These are phyloP conservation scores for Cinara cedri DNA, from an alignment of 2,888 invertebrate genomes.

Conservation along the genomic window DNA sequence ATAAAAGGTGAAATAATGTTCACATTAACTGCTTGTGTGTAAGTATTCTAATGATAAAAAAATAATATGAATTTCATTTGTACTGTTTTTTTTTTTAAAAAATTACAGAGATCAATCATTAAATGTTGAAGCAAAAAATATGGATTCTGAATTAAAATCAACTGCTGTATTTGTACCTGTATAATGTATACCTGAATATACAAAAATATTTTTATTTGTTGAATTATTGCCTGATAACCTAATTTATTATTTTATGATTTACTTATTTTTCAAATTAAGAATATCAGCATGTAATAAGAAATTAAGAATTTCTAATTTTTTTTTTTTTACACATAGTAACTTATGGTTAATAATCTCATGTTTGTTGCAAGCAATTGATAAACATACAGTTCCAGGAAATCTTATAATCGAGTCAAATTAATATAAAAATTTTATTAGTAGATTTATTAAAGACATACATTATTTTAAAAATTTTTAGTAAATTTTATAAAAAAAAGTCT, in stretches of 20 bases:
- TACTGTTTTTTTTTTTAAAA: not conserved
- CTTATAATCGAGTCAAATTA: too few relatives aligned
- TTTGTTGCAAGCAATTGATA: too few relatives aligned
- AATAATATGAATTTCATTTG: not conserved
- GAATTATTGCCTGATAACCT: not conserved
- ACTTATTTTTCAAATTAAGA: too few relatives aligned
- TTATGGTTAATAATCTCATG: too few relatives aligned
- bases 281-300: too few relatives aligned
- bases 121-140: constrained; percentile 25
- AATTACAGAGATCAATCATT: constrained; percentile 37
- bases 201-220: not conserved
- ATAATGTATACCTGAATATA: constrained; percentile 16
- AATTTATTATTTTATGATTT: not conserved
- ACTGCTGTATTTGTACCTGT: constrained; percentile 39
- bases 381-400: too few relatives aligned
- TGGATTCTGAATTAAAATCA: constrained; percentile 13
- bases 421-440: too few relatives aligned
- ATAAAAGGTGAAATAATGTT: constrained; percentile 34
- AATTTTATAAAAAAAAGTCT: too few relatives aligned
- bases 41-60: constrained; percentile 22
- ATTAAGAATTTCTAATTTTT: too few relatives aligned
- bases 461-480: too few relatives aligned
- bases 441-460: too few relatives aligned
- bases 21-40: constrained; percentile 41
- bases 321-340: too few relatives aligned